These are phyloP conservation scores for Pegea sp. DNA, from an alignment of 23 tunicate species.

Conservation along the genomic window DNA sequence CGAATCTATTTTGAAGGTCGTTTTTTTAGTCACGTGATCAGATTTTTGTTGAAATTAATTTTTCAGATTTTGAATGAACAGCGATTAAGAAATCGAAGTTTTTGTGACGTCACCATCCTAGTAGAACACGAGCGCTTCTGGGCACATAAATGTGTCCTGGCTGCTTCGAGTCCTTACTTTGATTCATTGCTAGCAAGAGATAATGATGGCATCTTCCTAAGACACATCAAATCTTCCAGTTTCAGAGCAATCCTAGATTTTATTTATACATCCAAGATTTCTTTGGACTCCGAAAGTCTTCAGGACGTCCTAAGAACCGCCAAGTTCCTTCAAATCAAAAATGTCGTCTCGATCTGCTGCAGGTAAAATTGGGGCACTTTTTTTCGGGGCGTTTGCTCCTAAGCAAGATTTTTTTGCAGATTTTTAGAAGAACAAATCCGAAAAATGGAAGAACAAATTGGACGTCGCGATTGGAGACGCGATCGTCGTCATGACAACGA, in stretches of 20 bases:
- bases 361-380: too few relatives aligned
- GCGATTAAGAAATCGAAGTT: too few relatives aligned
- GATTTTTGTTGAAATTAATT: too few relatives aligned
- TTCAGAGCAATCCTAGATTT: slow-evolving; percentile 69
- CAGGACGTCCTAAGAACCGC: slow-evolving; percentile 66
- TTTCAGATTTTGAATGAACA: too few relatives aligned
- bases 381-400: too few relatives aligned
- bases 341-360: slow-evolving; percentile 87
- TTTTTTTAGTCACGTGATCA: too few relatives aligned
- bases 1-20: too few relatives aligned
- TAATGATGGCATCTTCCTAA: slow-evolving; percentile 72
- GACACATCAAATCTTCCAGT: slow-evolving; percentile 53
- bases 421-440: not conserved
- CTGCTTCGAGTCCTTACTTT: slow-evolving; percentile 35
- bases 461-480: not conserved
- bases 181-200: slow-evolving; percentile 23
- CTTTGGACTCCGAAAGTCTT: slow-evolving; percentile 29
- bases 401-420: too few relatives aligned
- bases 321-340: slow-evolving; percentile 68
- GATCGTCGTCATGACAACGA: not conserved
- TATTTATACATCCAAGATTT: slow-evolving; percentile 82
- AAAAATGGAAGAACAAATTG: not conserved
- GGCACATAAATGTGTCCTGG: slow-evolving; percentile 48
- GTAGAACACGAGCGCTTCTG: slow-evolving; percentile 65
- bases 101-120: slow-evolving; percentile 69